Percentiles rank a stretch among this genome's conserved stretches.
phyloP scores from a whole-genome alignment of 2,113 vertebrate species.

The Eubucco bourcierii region DNA sequence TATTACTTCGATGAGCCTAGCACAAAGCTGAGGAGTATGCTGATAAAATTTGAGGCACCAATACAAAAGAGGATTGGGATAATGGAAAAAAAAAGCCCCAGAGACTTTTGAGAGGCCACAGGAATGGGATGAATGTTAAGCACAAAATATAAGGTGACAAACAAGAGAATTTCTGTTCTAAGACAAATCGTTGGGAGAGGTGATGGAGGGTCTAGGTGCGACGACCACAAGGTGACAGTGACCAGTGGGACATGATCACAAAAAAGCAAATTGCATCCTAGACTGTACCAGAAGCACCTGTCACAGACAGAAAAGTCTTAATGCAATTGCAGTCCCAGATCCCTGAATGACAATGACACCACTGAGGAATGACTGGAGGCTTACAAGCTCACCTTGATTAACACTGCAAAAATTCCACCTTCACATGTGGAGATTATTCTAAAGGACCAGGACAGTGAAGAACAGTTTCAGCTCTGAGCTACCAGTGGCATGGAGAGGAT shows the following conservation, averaged over 20 bases:
- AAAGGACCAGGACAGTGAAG: background rate
- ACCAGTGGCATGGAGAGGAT: background rate
- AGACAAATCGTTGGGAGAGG: background rate
- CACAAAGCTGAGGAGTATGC: background rate
- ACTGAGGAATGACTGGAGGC: background rate
- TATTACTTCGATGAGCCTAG: background rate
- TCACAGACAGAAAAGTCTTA: background rate
- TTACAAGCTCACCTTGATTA: background rate
- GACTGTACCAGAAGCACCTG: background rate
- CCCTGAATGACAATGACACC: background rate
- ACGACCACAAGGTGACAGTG: background rate
- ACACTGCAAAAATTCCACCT: background rate
- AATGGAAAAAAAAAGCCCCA: background rate
- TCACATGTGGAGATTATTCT: background rate
- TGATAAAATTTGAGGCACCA: slow-evolving; percentile 18
- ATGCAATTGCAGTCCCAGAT: rapidly evolving
- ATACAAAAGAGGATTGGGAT: background rate
- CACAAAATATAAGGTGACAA: background rate
- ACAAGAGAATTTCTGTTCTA: background rate
- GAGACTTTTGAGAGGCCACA: background rate
- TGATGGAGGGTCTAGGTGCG: background rate
- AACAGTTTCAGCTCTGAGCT: background rate
- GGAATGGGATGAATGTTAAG: background rate
- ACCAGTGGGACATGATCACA: background rate
- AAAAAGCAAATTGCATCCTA: background rate